These are phyloP conservation scores for Actinia equina DNA, from an alignment of 64 coral and sea anemone species.

Conservation along the genomic window DNA sequence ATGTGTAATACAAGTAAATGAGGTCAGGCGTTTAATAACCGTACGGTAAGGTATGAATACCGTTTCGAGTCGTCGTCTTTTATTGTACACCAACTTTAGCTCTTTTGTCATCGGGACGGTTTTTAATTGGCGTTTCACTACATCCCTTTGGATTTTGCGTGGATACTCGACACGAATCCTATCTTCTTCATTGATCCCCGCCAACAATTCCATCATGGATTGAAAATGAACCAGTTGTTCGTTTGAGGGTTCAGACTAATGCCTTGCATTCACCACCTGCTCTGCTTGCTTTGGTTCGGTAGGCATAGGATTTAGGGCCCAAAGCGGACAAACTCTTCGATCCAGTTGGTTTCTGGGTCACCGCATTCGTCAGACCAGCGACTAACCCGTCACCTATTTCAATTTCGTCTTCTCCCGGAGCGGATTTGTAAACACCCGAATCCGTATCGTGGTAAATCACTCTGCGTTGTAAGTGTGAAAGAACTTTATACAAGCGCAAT, in stretches of 20 bases:
- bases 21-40: no score
- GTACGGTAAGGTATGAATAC: no score
- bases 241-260: constrained; percentile 10
- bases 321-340: constrained; percentile 1
- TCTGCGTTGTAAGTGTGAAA: background rate
- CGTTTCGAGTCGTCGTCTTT: no score
- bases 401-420: background rate
- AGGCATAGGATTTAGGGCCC: constrained; percentile 17
- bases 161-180: background rate
- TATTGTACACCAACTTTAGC: no score
- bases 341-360: background rate
- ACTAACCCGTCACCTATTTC: background rate
- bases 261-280: background rate
- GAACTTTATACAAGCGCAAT: no score
- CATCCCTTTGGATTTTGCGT: no score
- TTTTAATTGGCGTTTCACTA: no score
- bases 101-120: no score
- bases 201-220: background rate
- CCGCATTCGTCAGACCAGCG: constrained; percentile 1
- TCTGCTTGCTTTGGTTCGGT: background rate
- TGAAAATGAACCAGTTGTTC: background rate
- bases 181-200: background rate
- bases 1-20: no score
- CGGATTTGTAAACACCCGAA: background rate
- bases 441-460: constrained; percentile 34